phyloP scores from a whole-genome alignment of 2,113 vertebrate species.

The Ophiodon elongatus region DNA sequence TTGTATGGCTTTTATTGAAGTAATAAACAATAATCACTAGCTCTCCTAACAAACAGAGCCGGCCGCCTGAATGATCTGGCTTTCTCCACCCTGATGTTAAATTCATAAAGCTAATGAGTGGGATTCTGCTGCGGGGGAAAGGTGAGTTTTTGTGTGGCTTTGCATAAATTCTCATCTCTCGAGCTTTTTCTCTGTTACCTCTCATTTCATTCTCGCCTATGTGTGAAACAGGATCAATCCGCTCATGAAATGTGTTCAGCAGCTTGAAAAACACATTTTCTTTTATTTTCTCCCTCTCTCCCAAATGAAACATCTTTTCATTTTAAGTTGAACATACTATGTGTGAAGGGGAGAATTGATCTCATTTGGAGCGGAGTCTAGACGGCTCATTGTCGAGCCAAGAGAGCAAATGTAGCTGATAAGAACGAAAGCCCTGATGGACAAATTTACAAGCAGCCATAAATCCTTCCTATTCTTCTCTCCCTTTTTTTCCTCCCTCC shows the following conservation, averaged over 20 bases:
- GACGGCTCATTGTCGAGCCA: conserved; percentile 28
- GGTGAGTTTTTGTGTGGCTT: conserved; percentile 47
- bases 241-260: conserved; percentile 44
- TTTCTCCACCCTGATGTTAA: conserved; percentile 52
- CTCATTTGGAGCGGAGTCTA: conserved; percentile 12
- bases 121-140: conserved; percentile 40
- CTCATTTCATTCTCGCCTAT: conserved; percentile 32
- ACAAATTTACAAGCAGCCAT: conserved; percentile 77
- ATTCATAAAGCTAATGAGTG: conserved; percentile 69
- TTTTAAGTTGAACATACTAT: conserved; percentile 16
- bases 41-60: conserved; percentile 65
- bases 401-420: conserved; percentile 51
- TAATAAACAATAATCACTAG: conserved; percentile 84
- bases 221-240: conserved; percentile 34
- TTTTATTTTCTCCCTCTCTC: neutral
- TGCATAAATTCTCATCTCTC: conserved; percentile 57
- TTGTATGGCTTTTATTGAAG: conserved; percentile 79
- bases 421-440: conserved; percentile 60
- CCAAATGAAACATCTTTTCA: conserved; percentile 30
- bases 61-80: conserved; percentile 39
- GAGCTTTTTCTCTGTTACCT: conserved; percentile 31
- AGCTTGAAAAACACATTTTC: conserved; percentile 31
- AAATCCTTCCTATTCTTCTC: conserved; percentile 69
- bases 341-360: conserved; percentile 28
- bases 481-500: neutral